Percentiles rank a stretch among this genome's conserved stretches.
Conservation (phyloP, 1,140 invertebrate species). For the Cotesia vestalis region DNA sequence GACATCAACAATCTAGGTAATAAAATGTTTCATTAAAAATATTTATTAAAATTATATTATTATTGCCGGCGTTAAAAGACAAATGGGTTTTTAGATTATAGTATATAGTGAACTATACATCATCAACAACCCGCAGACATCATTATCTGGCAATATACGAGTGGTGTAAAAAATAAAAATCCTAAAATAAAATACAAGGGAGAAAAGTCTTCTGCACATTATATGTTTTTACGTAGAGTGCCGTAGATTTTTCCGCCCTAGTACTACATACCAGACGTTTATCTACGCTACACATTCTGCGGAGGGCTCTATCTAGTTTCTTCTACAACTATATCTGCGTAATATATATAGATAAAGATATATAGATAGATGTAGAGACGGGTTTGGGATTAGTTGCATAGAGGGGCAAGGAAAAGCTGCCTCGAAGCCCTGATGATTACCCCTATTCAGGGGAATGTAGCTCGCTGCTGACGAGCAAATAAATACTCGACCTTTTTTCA, state of each 20-base stretch:
- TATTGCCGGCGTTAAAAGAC: neutral
- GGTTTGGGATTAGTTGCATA: slow-evolving; percentile 50
- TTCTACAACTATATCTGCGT: too few species aligned
- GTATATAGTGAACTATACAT: neutral
- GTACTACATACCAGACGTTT: neutral
- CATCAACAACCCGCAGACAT: slow-evolving; percentile 13
- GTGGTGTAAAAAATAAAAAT: neutral
- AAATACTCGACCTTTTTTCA: neutral
- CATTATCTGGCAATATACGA: slow-evolving; percentile 18
- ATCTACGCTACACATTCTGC: slow-evolving; percentile 9
- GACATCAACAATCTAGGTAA: too few species aligned
- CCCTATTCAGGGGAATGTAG: slow-evolving; percentile 45
- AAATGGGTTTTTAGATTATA: neutral
- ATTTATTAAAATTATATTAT: too few species aligned
- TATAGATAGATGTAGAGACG: slow-evolving; percentile 36
- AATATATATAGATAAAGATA: neutral
- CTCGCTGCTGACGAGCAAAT: slow-evolving; percentile 3
- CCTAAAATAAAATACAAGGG: slow-evolving; percentile 12
- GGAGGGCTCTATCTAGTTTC: slow-evolving; percentile 13
- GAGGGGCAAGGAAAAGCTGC: slow-evolving; percentile 37
- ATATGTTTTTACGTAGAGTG: slow-evolving; percentile 4
- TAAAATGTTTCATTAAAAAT: too few species aligned
- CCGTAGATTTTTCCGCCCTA: slow-evolving; percentile 11
- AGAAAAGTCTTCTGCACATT: slow-evolving; percentile 12
- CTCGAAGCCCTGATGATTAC: slow-evolving; percentile 48